Percentiles rank a stretch among this genome's conserved stretches.
Conservation (phyloP, 2,888 invertebrate genomes). For the Candidula unifasciata region DNA sequence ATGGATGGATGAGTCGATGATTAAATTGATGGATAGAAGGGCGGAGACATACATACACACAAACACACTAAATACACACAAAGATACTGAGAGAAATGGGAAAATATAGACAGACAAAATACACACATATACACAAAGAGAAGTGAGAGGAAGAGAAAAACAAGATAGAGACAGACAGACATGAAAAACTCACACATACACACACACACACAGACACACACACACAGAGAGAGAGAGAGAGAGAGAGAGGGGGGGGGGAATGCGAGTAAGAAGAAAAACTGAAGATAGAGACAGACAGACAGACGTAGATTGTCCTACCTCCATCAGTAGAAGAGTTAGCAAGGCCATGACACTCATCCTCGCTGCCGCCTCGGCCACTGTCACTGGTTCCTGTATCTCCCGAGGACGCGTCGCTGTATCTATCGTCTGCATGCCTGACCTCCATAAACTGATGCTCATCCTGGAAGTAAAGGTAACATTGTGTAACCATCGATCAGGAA, state of each 20-base stretch:
- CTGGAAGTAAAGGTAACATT: neutral
- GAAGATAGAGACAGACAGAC: neutral
- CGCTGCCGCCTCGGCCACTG: constrained; percentile 64
- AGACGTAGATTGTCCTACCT: constrained; percentile 38
- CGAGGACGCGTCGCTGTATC: constrained; percentile 64
- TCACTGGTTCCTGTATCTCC: constrained; percentile 64
- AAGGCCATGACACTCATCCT: constrained; percentile 61
- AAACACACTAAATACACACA: neutral
- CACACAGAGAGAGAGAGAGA: neutral
- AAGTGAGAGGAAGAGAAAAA: neutral
- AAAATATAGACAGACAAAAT: neutral
- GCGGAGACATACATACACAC: neutral
- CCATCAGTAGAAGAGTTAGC: constrained; percentile 47
- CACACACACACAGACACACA: neutral
- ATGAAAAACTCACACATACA: too few species aligned
- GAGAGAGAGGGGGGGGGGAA: neutral
- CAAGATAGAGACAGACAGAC: neutral
- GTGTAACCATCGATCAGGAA: too few species aligned
- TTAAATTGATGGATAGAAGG: too few species aligned
- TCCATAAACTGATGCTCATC: constrained; percentile 45
- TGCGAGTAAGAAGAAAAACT: too few species aligned
- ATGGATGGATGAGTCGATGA: too few species aligned
- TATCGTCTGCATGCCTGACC: constrained; percentile 61
- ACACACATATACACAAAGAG: neutral
- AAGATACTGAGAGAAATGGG: neutral